Evolutionary conservation across 1,140 invertebrate genomes (phyloP), one percentile per base, ranked within the genome.

Genomic region (Psix sp.): DNA sequence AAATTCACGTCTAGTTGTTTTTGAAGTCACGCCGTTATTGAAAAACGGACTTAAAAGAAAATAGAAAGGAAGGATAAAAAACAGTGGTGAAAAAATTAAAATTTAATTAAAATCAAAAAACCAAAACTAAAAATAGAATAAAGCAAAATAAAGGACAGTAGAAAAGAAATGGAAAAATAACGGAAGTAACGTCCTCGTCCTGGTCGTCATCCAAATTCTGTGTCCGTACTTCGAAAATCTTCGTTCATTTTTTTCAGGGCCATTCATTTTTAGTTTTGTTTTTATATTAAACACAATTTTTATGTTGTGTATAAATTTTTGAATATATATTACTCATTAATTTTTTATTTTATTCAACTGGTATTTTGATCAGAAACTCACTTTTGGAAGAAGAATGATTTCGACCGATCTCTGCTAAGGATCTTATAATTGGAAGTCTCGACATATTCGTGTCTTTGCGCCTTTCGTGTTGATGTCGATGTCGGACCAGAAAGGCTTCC

Each of bases 371-470:
- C 3, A 7, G 3, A 3, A 67, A 93, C 95, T 95, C 90, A 96
- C 96, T 97, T 91, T 96, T 96, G 38, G 94, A 95, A 13, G 96
- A 95, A 13, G 97, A 98, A 86, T 97, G 95, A 86, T 97, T 98
- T 74, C 94, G 91, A 73, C 97, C 96, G 79, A 99, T 99, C 81
- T 99, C 98, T 13, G 97, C 96, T 67, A 99, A 89, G 5, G 97
- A 99, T 71, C 97, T 90, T 74, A 99, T 98, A 45, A 99, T 92
- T 5, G 97, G 97, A 49, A 99, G 88, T 60, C 95, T 90, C 18
- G 95, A 94, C 89, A 94, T 93, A 74, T 90, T 90, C 75, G 90
- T 91, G 40, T 94, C 91, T 80, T 94, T 94, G 72, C 92, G 92
- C 77, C 91, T 91, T 82, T 98, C 96, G 82, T 98, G 95, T 77